These are phyloP conservation scores for Fistularia tabacaria DNA, from an alignment of 2,797 vertebrate species.

Conservation along the genomic window DNA sequence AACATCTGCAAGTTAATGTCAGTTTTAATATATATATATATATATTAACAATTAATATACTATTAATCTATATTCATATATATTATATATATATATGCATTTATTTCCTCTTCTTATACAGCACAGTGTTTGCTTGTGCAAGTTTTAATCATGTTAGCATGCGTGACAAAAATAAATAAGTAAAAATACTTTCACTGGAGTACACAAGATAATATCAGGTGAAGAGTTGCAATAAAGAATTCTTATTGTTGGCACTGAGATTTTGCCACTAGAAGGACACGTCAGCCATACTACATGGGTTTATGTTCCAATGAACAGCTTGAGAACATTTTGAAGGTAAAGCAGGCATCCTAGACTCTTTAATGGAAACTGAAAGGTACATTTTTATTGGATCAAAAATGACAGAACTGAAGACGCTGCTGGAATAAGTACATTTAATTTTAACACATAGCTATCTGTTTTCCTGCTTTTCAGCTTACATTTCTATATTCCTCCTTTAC, in stretches of 20 bases:
- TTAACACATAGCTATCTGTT: conserved; percentile 35
- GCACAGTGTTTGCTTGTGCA: too few species aligned
- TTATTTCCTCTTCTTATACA: too few species aligned
- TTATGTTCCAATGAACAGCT: too few species aligned
- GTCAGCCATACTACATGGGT: too few species aligned
- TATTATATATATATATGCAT: too few species aligned
- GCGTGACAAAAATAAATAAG: not conserved
- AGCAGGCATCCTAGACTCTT: not conserved
- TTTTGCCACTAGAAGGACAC: too few species aligned
- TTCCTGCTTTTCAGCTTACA: conserved; percentile 21
- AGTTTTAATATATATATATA: too few species aligned
- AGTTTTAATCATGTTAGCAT: conserved; percentile 25
- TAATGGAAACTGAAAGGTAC: not conserved
- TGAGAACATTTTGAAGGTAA: not conserved
- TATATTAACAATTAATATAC: too few species aligned
- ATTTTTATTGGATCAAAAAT: too few species aligned
- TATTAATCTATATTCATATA: too few species aligned
- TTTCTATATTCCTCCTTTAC: conserved; percentile 47
- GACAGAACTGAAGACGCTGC: conserved; percentile 6
- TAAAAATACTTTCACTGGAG: conserved; percentile 25
- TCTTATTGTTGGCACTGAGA: too few species aligned
- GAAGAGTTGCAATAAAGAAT: conserved; percentile 24
- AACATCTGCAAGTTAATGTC: too few species aligned
- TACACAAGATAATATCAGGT: conserved; percentile 37
- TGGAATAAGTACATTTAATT: conserved; percentile 23